These are phyloP conservation scores for Ginglymostoma cirratum DNA, from an alignment of 2,113 vertebrate species.

Conservation along the genomic window DNA sequence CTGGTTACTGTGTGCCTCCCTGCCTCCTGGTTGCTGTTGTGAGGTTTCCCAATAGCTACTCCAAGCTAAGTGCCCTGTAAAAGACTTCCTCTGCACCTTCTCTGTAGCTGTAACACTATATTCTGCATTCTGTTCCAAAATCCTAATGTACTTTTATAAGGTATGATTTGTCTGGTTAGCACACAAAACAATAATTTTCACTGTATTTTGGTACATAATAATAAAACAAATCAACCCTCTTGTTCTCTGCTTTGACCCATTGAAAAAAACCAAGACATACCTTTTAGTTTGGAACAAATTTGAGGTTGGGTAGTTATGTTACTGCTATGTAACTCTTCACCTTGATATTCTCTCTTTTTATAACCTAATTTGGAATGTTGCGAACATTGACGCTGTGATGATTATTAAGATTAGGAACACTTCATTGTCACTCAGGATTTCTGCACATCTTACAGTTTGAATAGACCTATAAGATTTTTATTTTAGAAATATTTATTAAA, in stretches of 20 bases:
- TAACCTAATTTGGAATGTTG: not conserved
- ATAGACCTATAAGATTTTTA: not conserved
- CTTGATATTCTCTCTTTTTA: not conserved
- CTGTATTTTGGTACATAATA: no score
- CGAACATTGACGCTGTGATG: not conserved
- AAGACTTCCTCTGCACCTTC: no score
- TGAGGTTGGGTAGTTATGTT: not conserved
- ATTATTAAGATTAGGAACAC: not conserved
- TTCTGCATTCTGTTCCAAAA: no score
- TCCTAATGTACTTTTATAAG: no score
- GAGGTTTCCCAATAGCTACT: no score
- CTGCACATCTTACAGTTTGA: not conserved
- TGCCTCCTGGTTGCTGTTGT: no score
- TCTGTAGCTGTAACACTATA: no score
- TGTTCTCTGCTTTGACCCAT: not conserved
- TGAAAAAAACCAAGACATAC: not conserved
- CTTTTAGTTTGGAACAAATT: not conserved
- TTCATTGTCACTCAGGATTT: not conserved
- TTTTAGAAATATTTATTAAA: not conserved
- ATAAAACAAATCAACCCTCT: not conserved
- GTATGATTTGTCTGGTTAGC: no score
- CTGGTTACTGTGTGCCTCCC: no score
- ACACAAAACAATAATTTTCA: no score
- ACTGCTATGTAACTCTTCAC: not conserved
- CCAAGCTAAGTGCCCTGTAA: no score